A percentile compares a stretch with the other conserved stretches of the same genome.
Conservation (phyloP, 2,797 vertebrate species). For the Tangara arthus region DNA sequence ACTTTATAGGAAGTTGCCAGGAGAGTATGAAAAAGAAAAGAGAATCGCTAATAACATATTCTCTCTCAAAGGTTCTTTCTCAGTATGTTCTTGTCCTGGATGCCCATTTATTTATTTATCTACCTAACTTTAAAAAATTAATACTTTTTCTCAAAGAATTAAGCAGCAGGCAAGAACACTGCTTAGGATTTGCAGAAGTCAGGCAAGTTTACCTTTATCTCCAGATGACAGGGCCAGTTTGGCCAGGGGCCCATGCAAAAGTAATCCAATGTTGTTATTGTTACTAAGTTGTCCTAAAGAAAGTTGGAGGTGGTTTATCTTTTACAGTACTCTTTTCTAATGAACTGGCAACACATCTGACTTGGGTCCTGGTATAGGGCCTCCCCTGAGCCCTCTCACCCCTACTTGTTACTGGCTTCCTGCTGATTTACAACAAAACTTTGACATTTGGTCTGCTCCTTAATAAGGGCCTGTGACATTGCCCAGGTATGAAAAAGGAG, state of each 20-base stretch:
- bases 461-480: slow-evolving; percentile 58
- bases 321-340: slow-evolving; percentile 28
- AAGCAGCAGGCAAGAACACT: neutral
- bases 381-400: slow-evolving; percentile 12
- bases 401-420: slow-evolving; percentile 29
- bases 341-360: slow-evolving; percentile 37
- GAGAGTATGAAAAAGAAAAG: neutral
- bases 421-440: slow-evolving; percentile 41
- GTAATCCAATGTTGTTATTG: slow-evolving; percentile 28
- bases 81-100: neutral
- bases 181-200: neutral
- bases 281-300: slow-evolving; percentile 30
- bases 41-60: neutral
- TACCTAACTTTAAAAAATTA: neutral
- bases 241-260: neutral
- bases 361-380: neutral
- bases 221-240: slow-evolving; percentile 22
- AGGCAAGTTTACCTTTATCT: slow-evolving; percentile 31
- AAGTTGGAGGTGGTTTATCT: slow-evolving; percentile 37
- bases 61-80: neutral
- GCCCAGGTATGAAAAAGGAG: slow-evolving; percentile 25
- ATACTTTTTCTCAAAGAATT: slow-evolving; percentile 27
- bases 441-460: slow-evolving; percentile 33
- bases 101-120: slow-evolving; percentile 1
- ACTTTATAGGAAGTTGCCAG: neutral